Conservation (phyloP, 2,888 invertebrate genomes). For the Pandemis cinnamomeana region DNA sequence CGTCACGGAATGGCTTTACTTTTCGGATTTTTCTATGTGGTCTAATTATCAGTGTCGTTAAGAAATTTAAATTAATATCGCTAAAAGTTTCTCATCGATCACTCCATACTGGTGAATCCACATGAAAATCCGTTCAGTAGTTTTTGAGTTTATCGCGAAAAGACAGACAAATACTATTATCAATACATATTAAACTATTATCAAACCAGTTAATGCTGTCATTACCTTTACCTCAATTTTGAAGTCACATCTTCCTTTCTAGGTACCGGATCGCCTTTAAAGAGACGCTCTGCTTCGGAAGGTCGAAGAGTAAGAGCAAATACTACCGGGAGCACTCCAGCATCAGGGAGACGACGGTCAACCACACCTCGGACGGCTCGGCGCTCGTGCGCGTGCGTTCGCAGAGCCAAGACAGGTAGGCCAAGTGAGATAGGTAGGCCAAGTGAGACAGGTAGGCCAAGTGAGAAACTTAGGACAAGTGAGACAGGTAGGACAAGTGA, state of each 20-base stretch:
- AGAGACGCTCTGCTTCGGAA: constrained; percentile 88
- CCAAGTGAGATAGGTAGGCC: neutral
- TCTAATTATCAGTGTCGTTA: too few relatives aligned
- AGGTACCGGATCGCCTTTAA: constrained; percentile 92
- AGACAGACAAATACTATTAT: too few relatives aligned
- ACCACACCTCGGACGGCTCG: constrained; percentile 74
- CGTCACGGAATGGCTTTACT: too few relatives aligned
- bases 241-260: constrained; percentile 50
- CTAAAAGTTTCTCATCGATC: too few relatives aligned
- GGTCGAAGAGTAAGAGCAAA: constrained; percentile 74
- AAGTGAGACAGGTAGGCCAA: neutral
- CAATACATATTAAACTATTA: too few relatives aligned
- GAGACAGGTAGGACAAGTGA: neutral
- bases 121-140: too few relatives aligned
- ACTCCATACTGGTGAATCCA: too few relatives aligned
- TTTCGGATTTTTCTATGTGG: too few relatives aligned
- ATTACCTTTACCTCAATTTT: neutral
- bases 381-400: constrained; percentile 76
- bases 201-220: too few relatives aligned
- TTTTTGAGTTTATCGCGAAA: too few relatives aligned
- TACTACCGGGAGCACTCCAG: constrained; percentile 85
- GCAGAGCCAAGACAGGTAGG: constrained; percentile 51
- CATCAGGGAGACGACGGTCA: constrained; percentile 85
- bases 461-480: neutral
- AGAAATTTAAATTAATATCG: too few relatives aligned